phyloP scores from a whole-genome alignment of 2,113 vertebrate genomes.

The Chrysochloris asiatica region DNA sequence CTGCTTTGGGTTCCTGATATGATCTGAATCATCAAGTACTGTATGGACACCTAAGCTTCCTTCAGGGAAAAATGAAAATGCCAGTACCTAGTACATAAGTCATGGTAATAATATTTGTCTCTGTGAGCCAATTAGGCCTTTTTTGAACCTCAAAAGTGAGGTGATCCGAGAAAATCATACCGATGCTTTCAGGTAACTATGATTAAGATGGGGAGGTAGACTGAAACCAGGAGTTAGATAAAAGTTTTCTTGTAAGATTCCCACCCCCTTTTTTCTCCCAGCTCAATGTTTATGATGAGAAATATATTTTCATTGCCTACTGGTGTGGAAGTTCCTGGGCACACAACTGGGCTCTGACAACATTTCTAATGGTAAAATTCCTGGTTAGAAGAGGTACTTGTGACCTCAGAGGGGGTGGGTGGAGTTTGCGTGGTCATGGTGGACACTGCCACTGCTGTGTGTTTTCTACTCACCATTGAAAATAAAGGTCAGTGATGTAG shows the following conservation, averaged over 20 bases:
- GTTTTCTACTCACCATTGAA: neutral
- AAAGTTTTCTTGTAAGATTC: neutral
- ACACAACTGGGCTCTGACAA: neutral
- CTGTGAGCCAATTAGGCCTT: neutral
- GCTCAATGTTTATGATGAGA: neutral
- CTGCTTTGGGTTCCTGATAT: neutral
- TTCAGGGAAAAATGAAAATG: neutral
- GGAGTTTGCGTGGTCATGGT: neutral
- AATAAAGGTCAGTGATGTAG: neutral
- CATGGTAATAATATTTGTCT: neutral
- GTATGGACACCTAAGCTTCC: neutral
- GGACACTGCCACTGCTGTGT: neutral
- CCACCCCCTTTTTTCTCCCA: neutral
- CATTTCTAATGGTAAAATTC: neutral
- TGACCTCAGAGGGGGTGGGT: neutral
- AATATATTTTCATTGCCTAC: neutral
- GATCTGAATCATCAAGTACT: slow-evolving; percentile 4
- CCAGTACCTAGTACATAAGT: neutral
- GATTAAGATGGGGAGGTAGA: neutral
- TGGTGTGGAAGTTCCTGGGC: neutral
- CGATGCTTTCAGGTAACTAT: neutral
- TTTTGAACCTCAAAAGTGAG: neutral
- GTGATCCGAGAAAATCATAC: neutral
- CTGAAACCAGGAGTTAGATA: neutral
- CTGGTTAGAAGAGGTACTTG: neutral